Base-by-base conservation (phyloP, 2,797 vertebrate species). In the Rhincodon typus region DNA sequence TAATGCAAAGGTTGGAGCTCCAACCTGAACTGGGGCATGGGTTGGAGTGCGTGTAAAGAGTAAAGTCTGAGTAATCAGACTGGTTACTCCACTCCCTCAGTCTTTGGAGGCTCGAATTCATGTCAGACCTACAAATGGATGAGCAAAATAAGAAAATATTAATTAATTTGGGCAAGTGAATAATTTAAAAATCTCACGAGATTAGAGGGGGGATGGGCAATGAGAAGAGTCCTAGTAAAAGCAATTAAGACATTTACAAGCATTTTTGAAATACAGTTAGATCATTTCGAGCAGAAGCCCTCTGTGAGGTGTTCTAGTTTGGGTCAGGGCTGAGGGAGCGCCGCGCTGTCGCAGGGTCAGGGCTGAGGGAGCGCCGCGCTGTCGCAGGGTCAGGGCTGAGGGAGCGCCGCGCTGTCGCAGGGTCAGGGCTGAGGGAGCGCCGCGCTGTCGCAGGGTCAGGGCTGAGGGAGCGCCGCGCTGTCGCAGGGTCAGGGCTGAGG, bases 241-340 rank as follows among this genome's bases (percentile, higher is more conserved):
- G 87, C 87, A 90, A 90, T 90, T 90, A 90, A 90, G 12, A 62
- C 57, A 30, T 62, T 53, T 53, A n/a, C 25, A 53, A 90, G 27
- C 50, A 30, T 50, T 25, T 62, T 27, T 34, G 57, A 2, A 62
- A 62, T 57, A 62, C 30, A 27, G 87, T 62, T 62, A 25, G 34
- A 62, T 34, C 12, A 17, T 62, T 34, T 53, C 27, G 34, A 57
- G 10, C 19, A 62, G 17, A 4, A 90, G 34, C 87, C 87, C 4
- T 34, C 12, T 34, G 87, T 90, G 87, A 90, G 53, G 53, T 90
- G 87, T 90, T 90, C 87, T 90, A 90, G 53, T 90, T 90, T 90
- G n/a, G n/a, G n/a, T n/a, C n/a, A 62, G 57, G 8, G 7, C 57
- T 62, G 57, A 34, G 72, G 10, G 30, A 34, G 30, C 34, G 1